These are phyloP conservation scores for Drosophila aff. DNA, from an alignment of 1,140 invertebrate species.

Conservation along the genomic window DNA sequence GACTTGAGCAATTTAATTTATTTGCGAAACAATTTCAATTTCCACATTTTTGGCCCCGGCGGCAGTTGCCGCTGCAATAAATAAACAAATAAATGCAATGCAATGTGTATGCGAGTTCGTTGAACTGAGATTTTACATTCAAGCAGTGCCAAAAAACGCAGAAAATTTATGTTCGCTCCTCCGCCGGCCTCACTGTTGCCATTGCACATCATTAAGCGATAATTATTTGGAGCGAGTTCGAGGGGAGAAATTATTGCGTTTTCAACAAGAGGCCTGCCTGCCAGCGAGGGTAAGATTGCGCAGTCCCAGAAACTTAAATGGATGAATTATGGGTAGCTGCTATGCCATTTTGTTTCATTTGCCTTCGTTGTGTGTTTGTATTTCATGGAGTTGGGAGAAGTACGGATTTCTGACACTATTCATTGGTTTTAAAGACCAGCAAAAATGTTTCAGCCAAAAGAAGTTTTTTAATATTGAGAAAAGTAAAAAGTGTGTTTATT, in stretches of 20 bases:
- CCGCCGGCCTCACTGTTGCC: conserved; percentile 25
- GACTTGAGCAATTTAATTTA: conserved; percentile 58
- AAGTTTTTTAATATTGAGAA: background rate
- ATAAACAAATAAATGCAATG: conserved; percentile 43
- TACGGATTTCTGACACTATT: background rate
- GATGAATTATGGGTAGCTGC: conserved; percentile 22
- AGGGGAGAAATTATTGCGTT: conserved; percentile 48
- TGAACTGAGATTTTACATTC: conserved; percentile 39
- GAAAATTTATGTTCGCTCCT: conserved; percentile 62
- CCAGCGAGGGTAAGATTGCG: conserved; percentile 25
- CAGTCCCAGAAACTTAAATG: conserved; percentile 20
- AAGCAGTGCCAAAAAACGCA: conserved; percentile 51
- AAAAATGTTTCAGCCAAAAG: background rate
- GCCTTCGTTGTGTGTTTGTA: background rate
- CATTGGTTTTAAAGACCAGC: background rate
- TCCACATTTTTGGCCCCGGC: conserved; percentile 14
- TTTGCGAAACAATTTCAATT: conserved; percentile 52
- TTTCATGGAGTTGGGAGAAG: background rate
- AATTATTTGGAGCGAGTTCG: conserved; percentile 62
- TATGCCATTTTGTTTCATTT: conserved; percentile 1
- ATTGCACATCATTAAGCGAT: conserved; percentile 80
- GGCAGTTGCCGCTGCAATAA: conserved; percentile 25
- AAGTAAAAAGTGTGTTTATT: background rate
- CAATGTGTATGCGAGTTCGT: conserved; percentile 36
- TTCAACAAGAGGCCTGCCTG: conserved; percentile 25